Conservation (phyloP, 2,113 vertebrate genomes). For the Lathamus discolor region DNA sequence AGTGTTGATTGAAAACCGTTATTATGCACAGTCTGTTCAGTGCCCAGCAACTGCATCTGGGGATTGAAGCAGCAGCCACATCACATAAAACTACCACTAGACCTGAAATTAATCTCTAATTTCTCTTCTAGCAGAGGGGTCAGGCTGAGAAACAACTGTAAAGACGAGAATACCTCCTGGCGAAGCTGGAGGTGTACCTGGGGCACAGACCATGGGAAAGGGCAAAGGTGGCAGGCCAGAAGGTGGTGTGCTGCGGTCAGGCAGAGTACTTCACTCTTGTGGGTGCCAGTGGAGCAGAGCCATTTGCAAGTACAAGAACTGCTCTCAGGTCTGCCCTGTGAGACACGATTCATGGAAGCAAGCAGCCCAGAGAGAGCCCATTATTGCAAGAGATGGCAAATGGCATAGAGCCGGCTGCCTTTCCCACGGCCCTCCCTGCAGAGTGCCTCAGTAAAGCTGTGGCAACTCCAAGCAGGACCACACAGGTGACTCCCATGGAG, state of each 20-base stretch:
- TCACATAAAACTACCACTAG: neutral
- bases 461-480: neutral
- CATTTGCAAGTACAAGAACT: neutral
- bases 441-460: accelerated
- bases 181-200: accelerated
- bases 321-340: neutral
- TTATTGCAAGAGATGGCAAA: neutral
- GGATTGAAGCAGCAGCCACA: neutral
- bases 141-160: neutral
- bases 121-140: neutral
- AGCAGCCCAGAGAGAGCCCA: neutral
- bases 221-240: neutral
- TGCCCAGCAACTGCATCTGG: neutral
- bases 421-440: accelerated
- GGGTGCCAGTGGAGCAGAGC: neutral
- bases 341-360: accelerated
- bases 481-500: neutral
- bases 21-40: neutral
- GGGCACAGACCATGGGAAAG: neutral
- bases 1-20: neutral
- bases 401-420: accelerated
- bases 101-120: conserved; percentile 25
- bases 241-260: neutral
- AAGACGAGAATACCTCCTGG: neutral
- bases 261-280: neutral